Evolutionary conservation across 2,113 vertebrate species (phyloP).

Genomic region (Aphelocoma coerulescens): DNA sequence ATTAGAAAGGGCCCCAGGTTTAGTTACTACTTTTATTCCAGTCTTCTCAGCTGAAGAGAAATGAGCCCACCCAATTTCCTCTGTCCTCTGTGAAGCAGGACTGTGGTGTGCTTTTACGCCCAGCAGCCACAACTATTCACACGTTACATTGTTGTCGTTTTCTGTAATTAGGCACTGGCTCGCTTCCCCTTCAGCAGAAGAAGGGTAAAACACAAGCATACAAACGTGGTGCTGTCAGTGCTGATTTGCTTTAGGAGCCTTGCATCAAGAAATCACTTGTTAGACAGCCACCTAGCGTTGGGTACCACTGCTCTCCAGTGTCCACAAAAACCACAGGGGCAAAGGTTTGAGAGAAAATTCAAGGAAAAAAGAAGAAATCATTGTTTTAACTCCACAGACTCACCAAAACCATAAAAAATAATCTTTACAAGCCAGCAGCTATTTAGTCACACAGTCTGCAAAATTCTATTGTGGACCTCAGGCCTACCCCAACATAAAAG

Average conservation of each 20-base stretch:
- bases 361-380: neutral
- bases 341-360: neutral
- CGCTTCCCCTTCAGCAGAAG: neutral
- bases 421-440: neutral
- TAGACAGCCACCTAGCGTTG: constrained; percentile 52
- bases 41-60: neutral
- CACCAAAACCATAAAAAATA: neutral
- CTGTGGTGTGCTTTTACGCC: neutral
- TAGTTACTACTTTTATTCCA: neutral
- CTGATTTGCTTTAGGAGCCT: neutral
- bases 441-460: neutral
- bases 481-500: neutral
- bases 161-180: neutral
- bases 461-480: neutral
- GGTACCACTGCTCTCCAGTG: neutral
- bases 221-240: neutral
- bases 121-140: neutral
- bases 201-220: neutral
- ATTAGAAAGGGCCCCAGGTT: neutral
- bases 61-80: neutral
- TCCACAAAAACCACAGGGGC: neutral
- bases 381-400: neutral
- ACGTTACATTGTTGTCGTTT: neutral
- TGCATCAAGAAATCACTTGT: neutral
- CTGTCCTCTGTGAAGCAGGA: neutral